Conservation (phyloP, 1,140 invertebrate genomes). For the Drusus annulatus region DNA sequence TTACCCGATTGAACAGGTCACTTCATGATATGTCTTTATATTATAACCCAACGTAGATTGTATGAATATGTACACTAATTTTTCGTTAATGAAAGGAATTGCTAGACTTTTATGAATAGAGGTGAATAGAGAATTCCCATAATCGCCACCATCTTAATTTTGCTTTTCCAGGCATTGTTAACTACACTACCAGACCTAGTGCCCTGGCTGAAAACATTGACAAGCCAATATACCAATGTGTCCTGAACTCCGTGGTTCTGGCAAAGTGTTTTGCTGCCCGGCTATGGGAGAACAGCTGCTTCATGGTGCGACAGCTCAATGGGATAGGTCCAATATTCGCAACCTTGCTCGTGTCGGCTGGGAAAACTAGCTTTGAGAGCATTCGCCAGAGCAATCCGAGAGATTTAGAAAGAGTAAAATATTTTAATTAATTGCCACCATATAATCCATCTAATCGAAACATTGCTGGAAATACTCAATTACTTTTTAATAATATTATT, state of each 20-base stretch:
- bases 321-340: conserved; percentile 80
- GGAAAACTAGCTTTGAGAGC: conserved; percentile 78
- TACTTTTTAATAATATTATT: too few species aligned
- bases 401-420: conserved; percentile 79
- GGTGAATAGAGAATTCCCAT: too few species aligned
- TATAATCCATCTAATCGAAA: too few species aligned
- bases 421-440: not conserved
- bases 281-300: conserved; percentile 84
- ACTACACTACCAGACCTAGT: conserved; percentile 67
- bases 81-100: too few species aligned
- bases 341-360: conserved; percentile 76
- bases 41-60: too few species aligned
- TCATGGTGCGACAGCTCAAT: conserved; percentile 80
- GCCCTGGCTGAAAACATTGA: conserved; percentile 17
- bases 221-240: conserved; percentile 65
- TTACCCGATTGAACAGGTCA: too few species aligned
- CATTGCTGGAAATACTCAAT: too few species aligned
- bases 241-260: conserved; percentile 76
- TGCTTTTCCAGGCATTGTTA: conserved; percentile 64
- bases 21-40: too few species aligned
- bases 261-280: conserved; percentile 78
- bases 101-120: too few species aligned
- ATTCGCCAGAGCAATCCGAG: conserved; percentile 79
- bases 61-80: too few species aligned
- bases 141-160: not conserved